Base-by-base conservation (phyloP, 2,888 invertebrate genomes). In the Lymantria monacha region DNA sequence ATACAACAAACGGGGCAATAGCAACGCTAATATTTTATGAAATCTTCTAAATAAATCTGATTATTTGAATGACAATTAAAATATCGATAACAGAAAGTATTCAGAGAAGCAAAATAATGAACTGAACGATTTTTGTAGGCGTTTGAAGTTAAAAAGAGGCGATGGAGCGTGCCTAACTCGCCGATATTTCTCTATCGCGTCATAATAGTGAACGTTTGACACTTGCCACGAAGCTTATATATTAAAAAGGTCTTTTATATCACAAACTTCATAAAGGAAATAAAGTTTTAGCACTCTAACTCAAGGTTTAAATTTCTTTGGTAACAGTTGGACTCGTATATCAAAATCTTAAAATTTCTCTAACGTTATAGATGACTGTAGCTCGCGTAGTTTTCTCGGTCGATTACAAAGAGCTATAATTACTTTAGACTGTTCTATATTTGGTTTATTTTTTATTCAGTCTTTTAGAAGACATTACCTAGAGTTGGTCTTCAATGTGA, bases 141-240 rank as follows among this genome's bases (percentile, higher is more conserved):
- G 67, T 70, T 66, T 69, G 63, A 70, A 70, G 72, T 72, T 76
- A 73, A 81, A 82, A 79, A 76, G 79, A 65, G 45, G 59, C 74
- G 68, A 71, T 72, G 72, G 63, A 81, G 74, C 80, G 77, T 80
- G 74, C 67, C 82, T 83, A 81, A 82, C 73, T 74, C 72, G 73
- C 64, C 76, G 76, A 81, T 81, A 81, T 81, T 82, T 81, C 79
- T 77, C 73, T 74, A 79, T 77, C 69, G 70, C 69, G 63, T 74
- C 77, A 82, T 81, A 81, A 81, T 80, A 79, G 79, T 76, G 72
- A 74, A 65, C 80, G 67, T 78, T 81, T 81, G 80, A 79, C 80
- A 80, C 76, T 79, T 78, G 74, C 66, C 65, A 63, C 67, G 62
- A 60, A 59, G 57, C 51, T 57, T 57, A 48, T 48, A 49, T 51